Conservation (phyloP, 1,140 invertebrate species). For the Neoseiulus cucumeris region DNA sequence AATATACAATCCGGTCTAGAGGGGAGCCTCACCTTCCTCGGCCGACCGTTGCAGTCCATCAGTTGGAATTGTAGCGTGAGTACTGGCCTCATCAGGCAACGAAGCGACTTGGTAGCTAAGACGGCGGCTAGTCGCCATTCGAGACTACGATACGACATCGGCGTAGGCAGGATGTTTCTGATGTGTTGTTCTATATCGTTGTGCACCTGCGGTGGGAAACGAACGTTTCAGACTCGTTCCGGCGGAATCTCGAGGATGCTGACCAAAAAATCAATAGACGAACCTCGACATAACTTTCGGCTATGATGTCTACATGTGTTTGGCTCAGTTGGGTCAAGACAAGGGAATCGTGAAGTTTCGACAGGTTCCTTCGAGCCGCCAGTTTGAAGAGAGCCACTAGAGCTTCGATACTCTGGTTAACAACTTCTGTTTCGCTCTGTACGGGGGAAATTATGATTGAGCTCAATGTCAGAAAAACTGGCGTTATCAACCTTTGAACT, state of each 20-base stretch:
- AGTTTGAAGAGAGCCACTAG: neutral
- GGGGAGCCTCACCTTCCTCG: neutral
- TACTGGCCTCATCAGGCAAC: neutral
- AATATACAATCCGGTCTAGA: no score
- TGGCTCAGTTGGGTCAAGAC: neutral
- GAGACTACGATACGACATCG: neutral
- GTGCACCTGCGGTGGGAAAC: neutral
- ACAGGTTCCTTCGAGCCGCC: neutral
- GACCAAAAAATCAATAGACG: neutral
- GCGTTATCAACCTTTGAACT: no score
- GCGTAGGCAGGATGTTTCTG: neutral
- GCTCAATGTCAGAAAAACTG: no score
- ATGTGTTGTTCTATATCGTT: neutral
- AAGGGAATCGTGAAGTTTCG: neutral
- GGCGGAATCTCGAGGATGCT: no score
- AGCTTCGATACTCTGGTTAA: neutral
- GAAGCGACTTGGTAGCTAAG: neutral
- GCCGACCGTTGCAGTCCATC: neutral
- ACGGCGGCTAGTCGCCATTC: neutral
- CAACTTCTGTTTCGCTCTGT: neutral
- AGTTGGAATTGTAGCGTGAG: neutral
- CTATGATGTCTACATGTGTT: neutral
- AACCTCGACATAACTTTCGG: neutral
- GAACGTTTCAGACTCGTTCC: no score
- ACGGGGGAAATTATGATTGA: no score